Evolutionary conservation across 2,888 invertebrate species (phyloP), one percentile per base, ranked within the genome.

Genomic region (Abrostola tripartita): DNA sequence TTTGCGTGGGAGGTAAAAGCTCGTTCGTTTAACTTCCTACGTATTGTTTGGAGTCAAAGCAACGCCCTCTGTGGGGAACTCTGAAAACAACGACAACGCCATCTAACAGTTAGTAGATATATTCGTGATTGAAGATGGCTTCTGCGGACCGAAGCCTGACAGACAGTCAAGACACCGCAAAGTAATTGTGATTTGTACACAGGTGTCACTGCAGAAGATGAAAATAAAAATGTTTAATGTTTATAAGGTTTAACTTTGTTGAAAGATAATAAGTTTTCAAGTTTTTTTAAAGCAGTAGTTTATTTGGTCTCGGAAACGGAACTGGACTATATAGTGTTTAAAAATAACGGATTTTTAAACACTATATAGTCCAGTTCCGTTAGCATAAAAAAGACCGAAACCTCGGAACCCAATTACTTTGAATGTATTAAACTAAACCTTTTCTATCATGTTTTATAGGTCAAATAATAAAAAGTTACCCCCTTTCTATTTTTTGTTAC

Each of bases 1-100:
- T 71, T 74, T 68, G 71, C 71, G 77, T 81, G 71, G 71, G 74
- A 73, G 79, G 71, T 57, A 84, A 87, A 88, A 85, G 85, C 85
- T 87, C 73, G 61, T 70, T 76, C 40, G 52, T 65, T 69, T 71
- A 56, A 60, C 68, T 74, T 75, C 54, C 62, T 55, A 65, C 24
- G 24, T 71, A 64, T 44, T 55, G 56, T 57, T 10, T n/a, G 37
- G 49, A 40, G 37, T 50, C 37, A 66, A 61, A 69, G 65, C 61
- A 71, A 52, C 78, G 87, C 83, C 79, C 68, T 71, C 88, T 87
- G n/a, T 72, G 52, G 38, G 1, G 37, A 47, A 50, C 10, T n/a
- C 2, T 24, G 5, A 0, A 60, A 71, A 81, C 35, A 57, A 66
- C 14, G n/a, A 38, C 9, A 83, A 54, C 84, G 88, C 87, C 88